A percentile compares a stretch with the other conserved stretches of the same genome.
phyloP scores from a whole-genome alignment of 30 jellyfish, hydroid and myxozoan species.

The Sanderia malayensis region DNA sequence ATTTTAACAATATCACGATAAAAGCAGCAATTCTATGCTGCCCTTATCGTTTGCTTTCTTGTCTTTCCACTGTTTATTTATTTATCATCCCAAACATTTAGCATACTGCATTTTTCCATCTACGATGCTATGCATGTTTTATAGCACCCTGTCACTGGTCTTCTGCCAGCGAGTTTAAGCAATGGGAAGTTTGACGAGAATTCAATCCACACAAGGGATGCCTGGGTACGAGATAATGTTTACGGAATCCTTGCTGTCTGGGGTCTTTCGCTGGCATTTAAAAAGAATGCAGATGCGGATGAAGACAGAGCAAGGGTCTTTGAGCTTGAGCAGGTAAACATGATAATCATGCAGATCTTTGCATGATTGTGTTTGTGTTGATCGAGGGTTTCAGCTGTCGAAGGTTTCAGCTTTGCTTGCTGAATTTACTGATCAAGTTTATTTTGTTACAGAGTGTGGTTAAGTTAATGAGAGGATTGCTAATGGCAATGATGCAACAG shows the following conservation, averaged over 20 bases:
- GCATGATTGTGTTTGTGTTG: no score
- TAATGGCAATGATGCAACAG: slow-evolving; percentile 92
- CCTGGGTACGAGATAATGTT: slow-evolving; percentile 99
- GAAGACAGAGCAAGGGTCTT: slow-evolving; percentile 85
- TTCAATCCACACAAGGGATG: slow-evolving; percentile 66
- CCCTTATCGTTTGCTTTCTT: no score
- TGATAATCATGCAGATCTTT: no score
- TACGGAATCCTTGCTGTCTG: slow-evolving; percentile 96
- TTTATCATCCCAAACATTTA: no score
- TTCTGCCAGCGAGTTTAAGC: slow-evolving; percentile 94
- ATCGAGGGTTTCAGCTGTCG: no score
- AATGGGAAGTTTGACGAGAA: slow-evolving; percentile 69
- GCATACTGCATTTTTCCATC: no score
- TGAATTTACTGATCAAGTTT: no score
- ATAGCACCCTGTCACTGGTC: slow-evolving; percentile 99
- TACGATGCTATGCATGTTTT: no score
- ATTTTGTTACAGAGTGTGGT: slow-evolving; percentile 85
- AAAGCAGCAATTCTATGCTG: no score
- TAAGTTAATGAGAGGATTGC: slow-evolving; percentile 86
- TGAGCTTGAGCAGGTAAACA: slow-evolving; percentile 91
- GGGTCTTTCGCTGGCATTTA: slow-evolving; percentile 94
- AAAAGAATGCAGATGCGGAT: slow-evolving; percentile 88
- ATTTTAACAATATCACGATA: no score
- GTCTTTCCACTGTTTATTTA: no score
- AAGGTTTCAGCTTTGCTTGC: no score